phyloP scores from a whole-genome alignment of 2,888 invertebrate genomes.

The Monoplex corrugatus region DNA sequence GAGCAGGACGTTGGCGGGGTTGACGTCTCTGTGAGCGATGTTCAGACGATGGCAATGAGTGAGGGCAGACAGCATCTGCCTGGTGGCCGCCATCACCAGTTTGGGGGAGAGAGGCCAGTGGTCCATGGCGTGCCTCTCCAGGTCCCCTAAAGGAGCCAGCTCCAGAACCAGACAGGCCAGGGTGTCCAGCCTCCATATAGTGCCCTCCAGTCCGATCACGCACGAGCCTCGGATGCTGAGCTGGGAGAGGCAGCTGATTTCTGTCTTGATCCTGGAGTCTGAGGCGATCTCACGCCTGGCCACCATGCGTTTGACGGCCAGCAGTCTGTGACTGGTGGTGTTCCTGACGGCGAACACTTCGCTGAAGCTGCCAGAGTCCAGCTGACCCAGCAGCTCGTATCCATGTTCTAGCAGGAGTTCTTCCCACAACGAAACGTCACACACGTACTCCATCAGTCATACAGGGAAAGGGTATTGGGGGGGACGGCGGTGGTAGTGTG shows the following conservation, averaged over 20 bases:
- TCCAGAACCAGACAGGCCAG: slow-evolving; percentile 61
- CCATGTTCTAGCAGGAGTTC: slow-evolving; percentile 50
- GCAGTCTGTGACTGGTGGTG: not conserved
- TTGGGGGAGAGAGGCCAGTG: slow-evolving; percentile 33
- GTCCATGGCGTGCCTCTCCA: slow-evolving; percentile 53
- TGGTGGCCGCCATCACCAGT: slow-evolving; percentile 45
- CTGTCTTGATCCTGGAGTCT: slow-evolving; percentile 54
- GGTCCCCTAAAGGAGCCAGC: slow-evolving; percentile 58
- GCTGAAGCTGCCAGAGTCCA: slow-evolving; percentile 59
- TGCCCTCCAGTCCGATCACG: slow-evolving; percentile 55
- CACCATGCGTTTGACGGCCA: slow-evolving; percentile 58
- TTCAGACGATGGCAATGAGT: slow-evolving; percentile 56
- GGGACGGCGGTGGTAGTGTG: not conserved
- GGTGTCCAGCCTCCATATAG: slow-evolving; percentile 47
- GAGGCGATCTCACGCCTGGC: slow-evolving; percentile 50
- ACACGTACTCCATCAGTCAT: slow-evolving; percentile 51
- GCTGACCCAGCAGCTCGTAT: slow-evolving; percentile 50
- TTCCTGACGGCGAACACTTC: slow-evolving; percentile 55
- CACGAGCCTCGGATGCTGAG: slow-evolving; percentile 55
- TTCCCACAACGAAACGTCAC: slow-evolving; percentile 48
- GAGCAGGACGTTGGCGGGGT: slow-evolving; percentile 62
- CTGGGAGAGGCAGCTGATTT: slow-evolving; percentile 55
- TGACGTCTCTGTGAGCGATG: slow-evolving; percentile 61
- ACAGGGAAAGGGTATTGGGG: too few species aligned
- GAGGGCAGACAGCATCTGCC: slow-evolving; percentile 57